phyloP scores from a whole-genome alignment of 2,113 vertebrate genomes.

The Grammomys surdaster region DNA sequence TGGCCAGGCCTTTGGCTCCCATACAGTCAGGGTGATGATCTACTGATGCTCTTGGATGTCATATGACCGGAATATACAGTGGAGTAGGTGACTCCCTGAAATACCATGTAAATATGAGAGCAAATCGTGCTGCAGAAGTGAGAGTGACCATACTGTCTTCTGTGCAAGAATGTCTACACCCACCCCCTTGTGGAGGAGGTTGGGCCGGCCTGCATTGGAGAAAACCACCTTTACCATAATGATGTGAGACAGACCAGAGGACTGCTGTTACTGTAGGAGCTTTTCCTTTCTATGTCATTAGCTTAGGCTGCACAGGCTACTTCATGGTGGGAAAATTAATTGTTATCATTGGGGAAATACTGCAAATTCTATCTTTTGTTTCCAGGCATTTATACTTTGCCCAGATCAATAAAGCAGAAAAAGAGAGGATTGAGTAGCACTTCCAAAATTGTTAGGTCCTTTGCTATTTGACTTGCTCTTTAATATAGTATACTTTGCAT shows the following conservation, averaged over 20 bases:
- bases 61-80: constrained; percentile 78
- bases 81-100: constrained; percentile 81
- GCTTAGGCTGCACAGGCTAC: constrained; percentile 64
- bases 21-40: constrained; percentile 85
- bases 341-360: constrained; percentile 66
- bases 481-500: constrained; percentile 50
- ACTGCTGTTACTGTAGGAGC: constrained; percentile 70
- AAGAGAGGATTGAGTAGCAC: constrained; percentile 63
- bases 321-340: constrained; percentile 74
- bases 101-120: constrained; percentile 73
- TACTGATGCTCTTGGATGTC: constrained; percentile 81
- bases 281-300: constrained; percentile 74
- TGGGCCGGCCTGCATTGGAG: constrained; percentile 72
- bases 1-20: constrained; percentile 89
- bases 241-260: constrained; percentile 70
- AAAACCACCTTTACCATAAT: constrained; percentile 57
- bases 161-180: constrained; percentile 67
- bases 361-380: constrained; percentile 75
- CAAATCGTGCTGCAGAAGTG: constrained; percentile 71
- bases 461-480: constrained; percentile 70
- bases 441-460: constrained; percentile 68
- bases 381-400: constrained; percentile 67
- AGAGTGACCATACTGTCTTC: constrained; percentile 67
- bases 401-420: constrained; percentile 74
- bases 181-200: constrained; percentile 65